Base-by-base conservation (phyloP, 2,113 vertebrate genomes). In the Oceanodroma tethys region DNA sequence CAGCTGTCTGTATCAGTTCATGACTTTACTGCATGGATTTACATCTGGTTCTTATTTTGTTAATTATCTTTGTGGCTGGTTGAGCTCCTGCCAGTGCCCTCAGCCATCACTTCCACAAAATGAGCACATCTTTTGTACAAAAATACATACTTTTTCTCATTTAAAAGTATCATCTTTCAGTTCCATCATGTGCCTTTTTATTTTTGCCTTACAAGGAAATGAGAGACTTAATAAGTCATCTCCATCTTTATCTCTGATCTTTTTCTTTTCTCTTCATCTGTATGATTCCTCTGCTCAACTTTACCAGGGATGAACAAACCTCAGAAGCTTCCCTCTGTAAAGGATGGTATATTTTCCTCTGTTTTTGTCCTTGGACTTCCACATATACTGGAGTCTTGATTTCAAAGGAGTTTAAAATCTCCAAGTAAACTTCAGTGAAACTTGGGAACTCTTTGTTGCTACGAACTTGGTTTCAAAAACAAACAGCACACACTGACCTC, bases 171-270 rank as follows among this genome's bases (percentile, higher is more conserved):
- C 56, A 25, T 92, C 65, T 93, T 93, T 71, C 90, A 56, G 26
- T 56, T 88, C 86, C 40, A 80, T 89, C 73, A 60, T 53, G 26
- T 66, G 86, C 58, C 70, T 93, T 84, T 88, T 95, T 81, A 66
- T 75, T 97, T 90, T 62, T 87, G 65, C 84, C 86, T 93, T 87
- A 91, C 36, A 95, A 55, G 88, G 86, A 92, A 91, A 95, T 27
- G 7, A 86, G 23, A 88, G 26, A 58, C 70, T 81, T 36, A n/a
- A 6, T 43, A 85, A 72, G 55, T 48, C 47, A 50, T 72, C 42
- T 86, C 63, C 34, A 70, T 56, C 2, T 3, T 88, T 72, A 60
- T 22, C 56, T 36, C 87, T 75, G 73, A 75, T 60, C 66, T 55
- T 86, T 86, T 68, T 32, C 40, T 89, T 84, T 71, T 80, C 82